These are phyloP conservation scores for Myopa testacea DNA, from an alignment of 2,888 invertebrate species.

Conservation along the genomic window DNA sequence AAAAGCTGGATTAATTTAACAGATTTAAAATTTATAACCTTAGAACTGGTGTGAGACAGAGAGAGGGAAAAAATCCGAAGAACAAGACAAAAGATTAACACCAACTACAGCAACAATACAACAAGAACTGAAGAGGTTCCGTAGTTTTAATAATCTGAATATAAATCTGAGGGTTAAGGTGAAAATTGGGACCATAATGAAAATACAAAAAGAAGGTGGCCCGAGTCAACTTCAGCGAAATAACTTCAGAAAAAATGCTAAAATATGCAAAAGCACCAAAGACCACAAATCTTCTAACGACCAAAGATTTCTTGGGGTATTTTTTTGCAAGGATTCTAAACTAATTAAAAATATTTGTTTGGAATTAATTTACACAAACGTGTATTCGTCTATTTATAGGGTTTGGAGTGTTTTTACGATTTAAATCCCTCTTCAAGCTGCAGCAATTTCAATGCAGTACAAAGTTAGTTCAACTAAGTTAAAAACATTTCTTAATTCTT, in stretches of 20 bases:
- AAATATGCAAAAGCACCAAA: slow-evolving; percentile 55
- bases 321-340: slow-evolving; percentile 51
- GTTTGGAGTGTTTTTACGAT: neutral
- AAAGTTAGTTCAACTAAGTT: neutral
- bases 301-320: slow-evolving; percentile 45
- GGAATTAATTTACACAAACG: slow-evolving; percentile 49
- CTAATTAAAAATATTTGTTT: slow-evolving; percentile 63
- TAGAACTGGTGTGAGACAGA: slow-evolving; percentile 39
- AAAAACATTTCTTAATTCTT: slow-evolving; percentile 23
- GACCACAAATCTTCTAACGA: slow-evolving; percentile 59
- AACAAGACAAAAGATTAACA: neutral
- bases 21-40: slow-evolving; percentile 68
- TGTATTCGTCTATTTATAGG: slow-evolving; percentile 46
- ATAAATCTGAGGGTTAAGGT: slow-evolving; percentile 19
- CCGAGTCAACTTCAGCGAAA: neutral
- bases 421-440: too few species aligned
- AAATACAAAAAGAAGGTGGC: neutral
- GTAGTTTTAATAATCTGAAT: slow-evolving; percentile 40
- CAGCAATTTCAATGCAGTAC: too few species aligned
- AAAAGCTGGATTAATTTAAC: slow-evolving; percentile 61
- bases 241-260: slow-evolving; percentile 52
- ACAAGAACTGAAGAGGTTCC: neutral
- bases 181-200: slow-evolving; percentile 42
- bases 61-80: neutral
- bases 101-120: neutral